Conservation (phyloP, 2,888 invertebrate species). For the Mongoloraphidia duomilia region DNA sequence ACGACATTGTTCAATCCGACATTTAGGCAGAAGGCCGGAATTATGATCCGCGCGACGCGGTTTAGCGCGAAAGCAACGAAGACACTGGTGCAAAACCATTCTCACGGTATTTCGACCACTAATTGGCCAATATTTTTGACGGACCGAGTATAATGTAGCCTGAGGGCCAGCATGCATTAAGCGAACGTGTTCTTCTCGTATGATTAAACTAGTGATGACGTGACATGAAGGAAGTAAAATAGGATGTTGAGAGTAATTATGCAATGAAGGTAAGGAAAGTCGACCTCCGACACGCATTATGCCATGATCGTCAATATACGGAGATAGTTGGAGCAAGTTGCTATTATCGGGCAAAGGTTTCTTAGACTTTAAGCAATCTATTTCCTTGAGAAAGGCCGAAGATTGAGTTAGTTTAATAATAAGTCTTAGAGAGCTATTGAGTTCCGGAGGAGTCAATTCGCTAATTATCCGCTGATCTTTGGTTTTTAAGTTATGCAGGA, state of each 20-base stretch:
- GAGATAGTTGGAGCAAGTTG: neutral
- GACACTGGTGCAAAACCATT: constrained; percentile 9
- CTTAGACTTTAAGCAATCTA: neutral
- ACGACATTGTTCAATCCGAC: neutral
- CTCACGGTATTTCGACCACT: constrained; percentile 9
- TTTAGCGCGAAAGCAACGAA: constrained; percentile 8
- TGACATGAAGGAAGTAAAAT: constrained; percentile 11
- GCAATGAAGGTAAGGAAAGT: constrained; percentile 7
- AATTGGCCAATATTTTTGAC: constrained; percentile 16
- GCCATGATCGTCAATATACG: constrained; percentile 6
- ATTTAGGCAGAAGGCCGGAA: constrained; percentile 6
- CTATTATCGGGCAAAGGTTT: neutral
- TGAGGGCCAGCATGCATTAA: constrained; percentile 14
- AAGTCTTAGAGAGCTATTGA: neutral
- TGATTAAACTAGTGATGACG: constrained; percentile 8
- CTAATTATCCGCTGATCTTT: too few relatives aligned
- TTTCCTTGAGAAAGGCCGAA: neutral
- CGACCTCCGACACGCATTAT: constrained; percentile 13
- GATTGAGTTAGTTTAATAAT: neutral
- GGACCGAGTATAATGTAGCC: constrained; percentile 7
- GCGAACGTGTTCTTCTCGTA: constrained; percentile 6
- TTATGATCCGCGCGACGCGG: neutral
- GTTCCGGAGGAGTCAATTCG: too few relatives aligned
- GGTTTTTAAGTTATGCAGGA: neutral
- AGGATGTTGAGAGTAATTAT: constrained; percentile 11